phyloP scores from a whole-genome alignment of 2,888 invertebrate species.

The Chrysodeixis includens region DNA sequence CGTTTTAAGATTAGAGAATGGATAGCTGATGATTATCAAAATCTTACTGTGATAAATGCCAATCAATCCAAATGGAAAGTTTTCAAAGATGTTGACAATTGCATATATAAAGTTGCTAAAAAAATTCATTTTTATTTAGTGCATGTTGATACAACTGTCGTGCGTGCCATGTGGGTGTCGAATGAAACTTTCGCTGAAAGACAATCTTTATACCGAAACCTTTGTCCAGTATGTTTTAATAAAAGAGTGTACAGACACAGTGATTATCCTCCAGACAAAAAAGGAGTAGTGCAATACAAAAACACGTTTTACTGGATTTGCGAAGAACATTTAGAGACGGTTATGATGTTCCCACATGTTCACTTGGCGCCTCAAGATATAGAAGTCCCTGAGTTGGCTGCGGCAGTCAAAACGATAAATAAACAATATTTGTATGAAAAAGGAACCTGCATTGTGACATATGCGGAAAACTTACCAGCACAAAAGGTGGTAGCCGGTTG shows the following conservation, averaged over 20 bases:
- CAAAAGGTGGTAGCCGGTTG: conserved; percentile 82
- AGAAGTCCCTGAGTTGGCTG: conserved; percentile 87
- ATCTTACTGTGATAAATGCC: conserved; percentile 84
- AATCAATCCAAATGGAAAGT: conserved; percentile 88
- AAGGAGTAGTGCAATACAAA: conserved; percentile 88
- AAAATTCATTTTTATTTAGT: conserved; percentile 87
- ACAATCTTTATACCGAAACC: conserved; percentile 85
- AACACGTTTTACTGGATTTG: conserved; percentile 91
- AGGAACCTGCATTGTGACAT: conserved; percentile 90
- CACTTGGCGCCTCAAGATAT: conserved; percentile 69
- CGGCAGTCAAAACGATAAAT: conserved; percentile 79
- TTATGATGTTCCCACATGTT: conserved; percentile 79
- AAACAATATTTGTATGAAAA: conserved; percentile 80
- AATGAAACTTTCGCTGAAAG: conserved; percentile 85
- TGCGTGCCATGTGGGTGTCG: conserved; percentile 88
- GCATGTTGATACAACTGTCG: conserved; percentile 82
- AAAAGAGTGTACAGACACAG: conserved; percentile 74
- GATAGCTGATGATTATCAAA: conserved; percentile 88
- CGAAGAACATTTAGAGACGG: conserved; percentile 82
- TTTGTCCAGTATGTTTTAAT: conserved; percentile 90
- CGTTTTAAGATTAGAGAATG: conserved; percentile 79
- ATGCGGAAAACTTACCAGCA: conserved; percentile 86
- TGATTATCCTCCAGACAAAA: conserved; percentile 84
- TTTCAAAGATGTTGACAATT: conserved; percentile 78
- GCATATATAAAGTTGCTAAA: conserved; percentile 73